Evolutionary conservation across 2,888 invertebrate species (phyloP), one percentile per base, ranked within the genome.

Genomic region (Chymomyza fuscimana): DNA sequence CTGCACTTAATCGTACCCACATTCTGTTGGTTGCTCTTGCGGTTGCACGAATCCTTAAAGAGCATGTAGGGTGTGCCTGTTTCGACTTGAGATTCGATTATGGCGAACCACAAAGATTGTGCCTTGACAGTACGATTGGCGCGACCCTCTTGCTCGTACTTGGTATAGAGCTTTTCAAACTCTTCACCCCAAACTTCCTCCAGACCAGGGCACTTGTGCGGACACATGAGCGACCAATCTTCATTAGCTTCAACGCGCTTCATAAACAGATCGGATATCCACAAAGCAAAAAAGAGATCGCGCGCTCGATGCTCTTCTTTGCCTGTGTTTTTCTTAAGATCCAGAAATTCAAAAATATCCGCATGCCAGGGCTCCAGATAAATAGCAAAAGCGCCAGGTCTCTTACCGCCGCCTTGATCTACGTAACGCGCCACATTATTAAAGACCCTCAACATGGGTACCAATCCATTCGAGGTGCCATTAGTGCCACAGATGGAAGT

Each of bases 181-280:
- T 98, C 95, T 63, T 98, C 96, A 51, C 99, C 99, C 97, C 97
- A 99, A 81, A 95, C 95, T 81, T 99, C 98, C 1, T 94, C 93
- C 5, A 99, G 93, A 0, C 98, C 98, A 0, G 98, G 98, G 81
- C 96, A 96, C 89, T 97, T 95, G 89, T 97, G 95, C 0, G 99
- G 99, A 90, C 99, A 99, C 99, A 99, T 99, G 16, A 99, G 93
- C 65, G 97, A 96, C 99, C 99, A 99, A 64, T 94, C 93, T 74
- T 93, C 95, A 91, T 98, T 94, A 2, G 93, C 93, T 90, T 98
- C 96, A 0, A 98, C 97, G 63, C 99, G 94, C 91, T 96, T 94
- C 99, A 99, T 99, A 91, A 99, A 99, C 69, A 99, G 93, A 93
- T 99, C 99, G 0, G 99, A 98, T 80, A 99, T 97, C 99, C 99